phyloP scores from a whole-genome alignment of 2,888 invertebrate genomes.

The Dolichopus griseipennis region DNA sequence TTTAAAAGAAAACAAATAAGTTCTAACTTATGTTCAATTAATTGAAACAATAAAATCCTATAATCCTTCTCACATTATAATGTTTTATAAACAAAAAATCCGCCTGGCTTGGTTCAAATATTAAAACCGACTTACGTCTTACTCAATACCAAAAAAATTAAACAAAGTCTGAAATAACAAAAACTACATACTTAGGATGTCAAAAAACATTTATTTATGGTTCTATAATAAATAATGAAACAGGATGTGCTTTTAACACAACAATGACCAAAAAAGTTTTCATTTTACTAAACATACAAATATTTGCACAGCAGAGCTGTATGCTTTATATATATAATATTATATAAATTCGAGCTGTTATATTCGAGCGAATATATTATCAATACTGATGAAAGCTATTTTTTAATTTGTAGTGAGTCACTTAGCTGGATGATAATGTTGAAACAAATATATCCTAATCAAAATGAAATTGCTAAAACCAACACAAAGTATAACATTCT shows the following conservation, averaged over 20 bases:
- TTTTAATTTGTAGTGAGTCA: constrained; percentile 13
- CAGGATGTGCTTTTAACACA: constrained; percentile 11
- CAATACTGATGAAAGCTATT: background rate
- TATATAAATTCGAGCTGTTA: too few relatives aligned
- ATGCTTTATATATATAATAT: constrained; percentile 12
- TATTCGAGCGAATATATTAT: background rate
- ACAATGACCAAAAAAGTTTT: constrained; percentile 3
- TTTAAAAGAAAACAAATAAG: background rate
- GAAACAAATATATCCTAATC: constrained; percentile 10
- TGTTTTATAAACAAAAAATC: constrained; percentile 7
- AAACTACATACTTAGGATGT: background rate
- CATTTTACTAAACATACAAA: background rate
- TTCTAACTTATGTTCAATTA: constrained; percentile 9
- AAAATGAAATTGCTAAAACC: too few relatives aligned
- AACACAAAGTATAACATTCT: too few relatives aligned
- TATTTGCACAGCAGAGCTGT: constrained; percentile 12
- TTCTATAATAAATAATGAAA: constrained; percentile 8
- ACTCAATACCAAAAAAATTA: constrained; percentile 7
- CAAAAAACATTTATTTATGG: constrained; percentile 9
- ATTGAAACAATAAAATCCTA: background rate
- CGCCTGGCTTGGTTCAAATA: constrained; percentile 1
- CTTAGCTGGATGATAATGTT: constrained; percentile 13
- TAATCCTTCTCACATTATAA: background rate
- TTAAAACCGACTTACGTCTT: background rate
- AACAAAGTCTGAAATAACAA: background rate